These are phyloP conservation scores for Epistrophe grossulariae DNA, from an alignment of 2,888 invertebrate species.

Conservation along the genomic window DNA sequence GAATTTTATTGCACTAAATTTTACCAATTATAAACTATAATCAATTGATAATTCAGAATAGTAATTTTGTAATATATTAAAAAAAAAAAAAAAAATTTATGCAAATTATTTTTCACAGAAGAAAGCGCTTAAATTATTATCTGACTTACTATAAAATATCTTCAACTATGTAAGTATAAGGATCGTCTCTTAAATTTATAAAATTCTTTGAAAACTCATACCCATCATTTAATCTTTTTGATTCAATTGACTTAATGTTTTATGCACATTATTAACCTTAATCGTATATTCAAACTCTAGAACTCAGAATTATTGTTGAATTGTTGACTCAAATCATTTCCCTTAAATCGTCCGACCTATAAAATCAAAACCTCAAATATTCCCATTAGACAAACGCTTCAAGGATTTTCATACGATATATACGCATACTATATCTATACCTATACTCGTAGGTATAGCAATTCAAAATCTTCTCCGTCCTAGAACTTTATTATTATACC, in stretches of 20 bases:
- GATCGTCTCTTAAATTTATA: not conserved
- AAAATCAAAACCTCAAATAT: conserved; percentile 55
- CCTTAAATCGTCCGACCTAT: conserved; percentile 33
- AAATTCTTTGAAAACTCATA: conserved; percentile 10
- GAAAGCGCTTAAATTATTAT: too few relatives aligned
- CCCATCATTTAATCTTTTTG: conserved; percentile 11
- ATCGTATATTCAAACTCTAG: conserved; percentile 8
- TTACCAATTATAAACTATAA: too few relatives aligned
- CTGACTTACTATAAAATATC: too few relatives aligned
- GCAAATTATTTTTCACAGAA: too few relatives aligned
- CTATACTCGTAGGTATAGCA: not conserved
- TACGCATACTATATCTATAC: conserved; percentile 24
- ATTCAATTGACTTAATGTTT: conserved; percentile 30
- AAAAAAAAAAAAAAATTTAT: too few relatives aligned
- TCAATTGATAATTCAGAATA: too few relatives aligned
- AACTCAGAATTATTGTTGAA: conserved; percentile 12
- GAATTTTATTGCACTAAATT: too few relatives aligned
- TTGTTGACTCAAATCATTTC: conserved; percentile 41
- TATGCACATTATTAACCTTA: conserved; percentile 49
- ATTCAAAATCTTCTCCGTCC: not conserved
- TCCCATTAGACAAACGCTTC: conserved; percentile 26
- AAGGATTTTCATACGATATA: not conserved
- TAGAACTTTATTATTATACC: not conserved
- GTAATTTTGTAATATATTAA: too few relatives aligned
- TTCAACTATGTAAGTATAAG: too few relatives aligned